These are phyloP conservation scores for Lagopus leucura DNA, from an alignment of 2,113 vertebrate genomes.

Conservation along the genomic window DNA sequence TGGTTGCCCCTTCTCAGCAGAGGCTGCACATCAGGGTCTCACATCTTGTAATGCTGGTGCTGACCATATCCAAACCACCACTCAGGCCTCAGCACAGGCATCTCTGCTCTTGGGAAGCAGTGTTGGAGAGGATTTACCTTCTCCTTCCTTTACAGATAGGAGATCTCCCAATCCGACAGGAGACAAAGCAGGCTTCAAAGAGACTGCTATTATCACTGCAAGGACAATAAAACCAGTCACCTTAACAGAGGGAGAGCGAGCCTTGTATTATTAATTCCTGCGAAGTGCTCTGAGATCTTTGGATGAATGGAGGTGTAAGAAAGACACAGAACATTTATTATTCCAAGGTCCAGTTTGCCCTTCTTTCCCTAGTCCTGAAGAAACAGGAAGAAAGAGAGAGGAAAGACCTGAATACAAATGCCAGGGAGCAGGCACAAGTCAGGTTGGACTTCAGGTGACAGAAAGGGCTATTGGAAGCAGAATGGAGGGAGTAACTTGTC, in stretches of 20 bases:
- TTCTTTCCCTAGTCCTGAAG: not conserved
- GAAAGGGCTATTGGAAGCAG: not conserved
- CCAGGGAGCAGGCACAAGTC: not conserved
- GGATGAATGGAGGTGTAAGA: constrained; percentile 5
- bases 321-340: not conserved
- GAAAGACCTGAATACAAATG: not conserved
- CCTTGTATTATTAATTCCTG: not conserved
- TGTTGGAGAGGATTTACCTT: not conserved
- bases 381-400: not conserved
- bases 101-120: not conserved
- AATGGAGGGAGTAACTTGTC: not conserved
- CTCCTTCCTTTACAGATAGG: not conserved
- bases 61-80: not conserved
- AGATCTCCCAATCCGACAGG: not conserved
- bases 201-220: not conserved
- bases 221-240: not conserved
- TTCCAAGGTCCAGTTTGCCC: not conserved
- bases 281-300: constrained; percentile 22
- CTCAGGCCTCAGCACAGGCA: not conserved
- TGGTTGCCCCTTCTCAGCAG: not conserved
- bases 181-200: constrained; percentile 30
- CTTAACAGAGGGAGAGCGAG: not conserved
- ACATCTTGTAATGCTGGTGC: not conserved
- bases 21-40: not conserved
- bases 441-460: not conserved